These are phyloP conservation scores for Carassius carassius DNA, from an alignment of 2,113 vertebrate species.

Conservation along the genomic window DNA sequence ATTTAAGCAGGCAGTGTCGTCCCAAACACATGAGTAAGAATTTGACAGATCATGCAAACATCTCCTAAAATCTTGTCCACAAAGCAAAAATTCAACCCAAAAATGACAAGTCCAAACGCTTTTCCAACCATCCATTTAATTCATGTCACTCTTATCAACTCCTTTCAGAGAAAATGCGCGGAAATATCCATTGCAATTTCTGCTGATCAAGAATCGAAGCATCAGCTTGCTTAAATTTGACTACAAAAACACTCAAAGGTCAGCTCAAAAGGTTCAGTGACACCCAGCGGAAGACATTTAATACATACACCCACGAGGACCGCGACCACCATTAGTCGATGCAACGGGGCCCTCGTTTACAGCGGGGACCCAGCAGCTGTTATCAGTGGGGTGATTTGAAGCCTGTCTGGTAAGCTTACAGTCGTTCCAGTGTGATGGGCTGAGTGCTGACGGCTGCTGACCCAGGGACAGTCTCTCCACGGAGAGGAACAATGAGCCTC, in stretches of 20 bases:
- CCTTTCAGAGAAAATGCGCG: not conserved
- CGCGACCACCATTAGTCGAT: not conserved
- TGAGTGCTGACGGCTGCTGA: slow-evolving; percentile 45
- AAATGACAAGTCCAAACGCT: too few relatives aligned
- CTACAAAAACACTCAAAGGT: not conserved
- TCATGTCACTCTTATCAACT: not conserved
- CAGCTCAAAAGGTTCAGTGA: not conserved
- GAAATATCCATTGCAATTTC: not conserved
- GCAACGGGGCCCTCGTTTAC: not conserved
- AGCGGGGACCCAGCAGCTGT: slow-evolving; percentile 43
- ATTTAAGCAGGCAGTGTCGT: too few relatives aligned
- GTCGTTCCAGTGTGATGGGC: slow-evolving; percentile 39
- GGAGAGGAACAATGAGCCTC: slow-evolving; percentile 36
- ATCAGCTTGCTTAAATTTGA: not conserved
- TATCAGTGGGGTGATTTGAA: slow-evolving; percentile 28
- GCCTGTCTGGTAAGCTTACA: slow-evolving; percentile 6
- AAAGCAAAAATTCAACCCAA: too few relatives aligned
- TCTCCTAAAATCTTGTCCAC: too few relatives aligned
- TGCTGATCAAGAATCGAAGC: not conserved
- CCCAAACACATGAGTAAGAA: too few relatives aligned
- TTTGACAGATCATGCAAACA: too few relatives aligned
- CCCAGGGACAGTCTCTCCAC: slow-evolving; percentile 39
- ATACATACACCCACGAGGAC: not conserved
- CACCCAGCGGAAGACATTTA: not conserved
- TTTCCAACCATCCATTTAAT: not conserved